Evolutionary conservation across 2,113 vertebrate genomes (phyloP).

Genomic region (Sylvilagus bachmani): DNA sequence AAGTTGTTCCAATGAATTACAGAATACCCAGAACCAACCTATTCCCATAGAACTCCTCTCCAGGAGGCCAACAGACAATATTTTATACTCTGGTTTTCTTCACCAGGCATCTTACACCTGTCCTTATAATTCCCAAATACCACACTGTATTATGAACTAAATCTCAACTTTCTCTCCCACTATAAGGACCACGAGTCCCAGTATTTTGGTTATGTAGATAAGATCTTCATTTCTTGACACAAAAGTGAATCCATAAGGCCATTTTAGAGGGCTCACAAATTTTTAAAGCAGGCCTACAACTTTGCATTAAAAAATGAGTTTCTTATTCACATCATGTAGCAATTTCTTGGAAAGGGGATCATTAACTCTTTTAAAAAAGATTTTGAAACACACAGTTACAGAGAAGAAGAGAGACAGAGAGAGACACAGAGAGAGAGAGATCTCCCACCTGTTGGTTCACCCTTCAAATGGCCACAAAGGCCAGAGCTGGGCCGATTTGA

Average conservation of each 20-base stretch:
- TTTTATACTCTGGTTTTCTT: neutral
- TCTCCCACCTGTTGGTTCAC: too few species aligned
- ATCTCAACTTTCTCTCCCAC: constrained; percentile 11
- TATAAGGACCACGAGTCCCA: neutral
- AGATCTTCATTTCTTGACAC: neutral
- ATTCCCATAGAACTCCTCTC: neutral
- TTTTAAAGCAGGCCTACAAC: neutral
- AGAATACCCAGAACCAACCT: neutral
- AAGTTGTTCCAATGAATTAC: constrained; percentile 3
- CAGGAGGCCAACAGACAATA: neutral
- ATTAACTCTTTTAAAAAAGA: neutral
- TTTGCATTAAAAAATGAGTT: neutral
- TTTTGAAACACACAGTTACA: too few species aligned
- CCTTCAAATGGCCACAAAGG: too few species aligned
- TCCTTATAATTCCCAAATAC: neutral
- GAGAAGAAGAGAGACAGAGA: too few species aligned
- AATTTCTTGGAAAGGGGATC: neutral
- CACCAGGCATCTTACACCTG: neutral
- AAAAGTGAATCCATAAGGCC: neutral
- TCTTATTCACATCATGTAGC: neutral
- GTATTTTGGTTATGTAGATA: neutral
- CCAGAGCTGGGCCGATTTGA: too few species aligned
- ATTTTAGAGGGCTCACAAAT: neutral
- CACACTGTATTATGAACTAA: neutral
- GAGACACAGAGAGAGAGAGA: too few species aligned